These are phyloP conservation scores for Drosophila baimaii DNA, from an alignment of 1,140 invertebrate species.

Conservation along the genomic window DNA sequence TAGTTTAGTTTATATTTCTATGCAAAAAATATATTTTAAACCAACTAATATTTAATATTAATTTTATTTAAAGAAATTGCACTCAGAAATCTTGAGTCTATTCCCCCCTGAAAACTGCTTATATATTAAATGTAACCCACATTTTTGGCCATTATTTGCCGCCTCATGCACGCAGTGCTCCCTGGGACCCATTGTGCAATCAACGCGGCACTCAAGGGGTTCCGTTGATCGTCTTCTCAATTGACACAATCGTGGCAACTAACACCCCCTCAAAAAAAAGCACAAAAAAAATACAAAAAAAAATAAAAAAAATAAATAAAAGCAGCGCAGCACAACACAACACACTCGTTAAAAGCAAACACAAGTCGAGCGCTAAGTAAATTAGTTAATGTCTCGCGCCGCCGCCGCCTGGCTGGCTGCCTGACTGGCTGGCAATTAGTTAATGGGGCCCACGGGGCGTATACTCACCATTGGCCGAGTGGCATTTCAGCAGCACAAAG, in stretches of 20 bases:
- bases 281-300: not conserved
- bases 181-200: slow-evolving; percentile 27
- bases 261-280: not conserved
- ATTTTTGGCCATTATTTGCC: slow-evolving; percentile 1
- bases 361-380: slow-evolving; percentile 35
- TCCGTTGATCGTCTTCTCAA: slow-evolving; percentile 39
- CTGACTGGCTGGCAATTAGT: slow-evolving; percentile 37
- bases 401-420: slow-evolving; percentile 4
- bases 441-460: slow-evolving; percentile 49
- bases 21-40: not conserved
- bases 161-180: not conserved
- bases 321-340: not conserved
- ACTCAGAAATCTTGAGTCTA: not conserved
- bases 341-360: slow-evolving; percentile 4
- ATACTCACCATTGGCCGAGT: slow-evolving; percentile 33
- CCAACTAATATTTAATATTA: not conserved
- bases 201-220: slow-evolving; percentile 9
- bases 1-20: too few relatives aligned
- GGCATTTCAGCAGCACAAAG: slow-evolving; percentile 25
- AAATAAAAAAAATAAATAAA: not conserved
- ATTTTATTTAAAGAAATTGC: not conserved
- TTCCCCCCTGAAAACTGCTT: not conserved
- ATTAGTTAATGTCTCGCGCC: slow-evolving; percentile 51
- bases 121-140: slow-evolving; percentile 20
- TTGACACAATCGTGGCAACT: slow-evolving; percentile 28